Conservation (phyloP, 2,888 invertebrate species). For the Cacoxenus indagator region DNA sequence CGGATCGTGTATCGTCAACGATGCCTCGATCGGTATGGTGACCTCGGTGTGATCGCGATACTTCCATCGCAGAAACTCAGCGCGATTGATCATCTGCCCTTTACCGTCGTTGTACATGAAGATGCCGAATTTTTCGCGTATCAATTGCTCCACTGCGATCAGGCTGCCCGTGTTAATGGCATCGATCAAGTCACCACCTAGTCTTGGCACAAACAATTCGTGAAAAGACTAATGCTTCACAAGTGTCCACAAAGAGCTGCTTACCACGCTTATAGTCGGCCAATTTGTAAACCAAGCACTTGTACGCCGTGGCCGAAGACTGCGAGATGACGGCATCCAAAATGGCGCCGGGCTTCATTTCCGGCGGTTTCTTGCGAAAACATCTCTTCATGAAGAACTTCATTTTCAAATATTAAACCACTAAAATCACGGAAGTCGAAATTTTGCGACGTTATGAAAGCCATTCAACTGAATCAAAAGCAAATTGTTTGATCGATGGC, state of each 20-base stretch:
- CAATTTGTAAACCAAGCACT: slow-evolving; percentile 87
- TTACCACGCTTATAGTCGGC: slow-evolving; percentile 90
- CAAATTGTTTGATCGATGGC: no score
- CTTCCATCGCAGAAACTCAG: slow-evolving; percentile 92
- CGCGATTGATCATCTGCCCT: slow-evolving; percentile 87
- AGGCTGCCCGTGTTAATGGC: slow-evolving; percentile 89
- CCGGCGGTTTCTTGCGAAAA: slow-evolving; percentile 68
- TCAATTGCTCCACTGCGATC: slow-evolving; percentile 84
- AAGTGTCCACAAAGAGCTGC: background rate
- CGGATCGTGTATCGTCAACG: slow-evolving; percentile 87
- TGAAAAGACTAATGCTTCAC: background rate
- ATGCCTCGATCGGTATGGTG: slow-evolving; percentile 89
- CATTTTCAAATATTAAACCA: slow-evolving; percentile 42
- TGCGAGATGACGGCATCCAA: slow-evolving; percentile 92
- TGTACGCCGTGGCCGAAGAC: slow-evolving; percentile 83
- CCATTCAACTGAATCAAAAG: no score
- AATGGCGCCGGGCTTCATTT: slow-evolving; percentile 78
- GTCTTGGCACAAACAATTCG: background rate
- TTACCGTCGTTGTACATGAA: slow-evolving; percentile 90
- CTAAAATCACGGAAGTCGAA: no score
- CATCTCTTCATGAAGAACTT: slow-evolving; percentile 67
- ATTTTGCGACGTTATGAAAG: no score
- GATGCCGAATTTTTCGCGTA: slow-evolving; percentile 87
- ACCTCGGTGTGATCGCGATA: slow-evolving; percentile 87
- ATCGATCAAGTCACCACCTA: slow-evolving; percentile 88